Evolutionary conservation across 2,888 invertebrate species (phyloP), one percentile per base, ranked within the genome.

Genomic region (Rhamphomyia laevipes): DNA sequence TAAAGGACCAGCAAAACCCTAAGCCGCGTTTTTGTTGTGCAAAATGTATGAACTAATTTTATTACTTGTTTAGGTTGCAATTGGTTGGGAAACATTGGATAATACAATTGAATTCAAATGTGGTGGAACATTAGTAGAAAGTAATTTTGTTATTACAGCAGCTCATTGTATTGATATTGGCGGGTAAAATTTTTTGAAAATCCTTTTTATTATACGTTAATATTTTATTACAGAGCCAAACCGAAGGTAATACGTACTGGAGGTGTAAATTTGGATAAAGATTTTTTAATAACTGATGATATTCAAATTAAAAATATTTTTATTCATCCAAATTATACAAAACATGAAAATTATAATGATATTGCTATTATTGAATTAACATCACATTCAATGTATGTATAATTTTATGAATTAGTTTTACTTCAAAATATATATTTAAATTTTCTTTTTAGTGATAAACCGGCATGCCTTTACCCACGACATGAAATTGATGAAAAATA

Each of bases 301-400:
- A 18, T 40, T 18, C 11, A 10, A 12, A 59, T 73, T 4, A 53
- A 50, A 6, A 50, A 62, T 44, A 61, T 68, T 31, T 62, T 65
- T 23, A 53, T 58, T 10, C 73, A 75, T 61, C 73, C 73, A 17
- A 54, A 65, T 6, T 74, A 74, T 56, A 59, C 57, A 30, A 61
- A 63, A 33, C 64, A 68, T 4, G 56, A 60, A 27, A 67, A 70
- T 55, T 76, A 77, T 59, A 64, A 74, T 50, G 77, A 77, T 53
- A 76, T 77, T 52, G 77, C 75, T 10, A 58, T 77, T 3, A 44
- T 77, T 12, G 57, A 67, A 52, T 53, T 18, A 18, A 16, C 2
- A 16, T 3, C 6, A 15, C 6, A 37, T 7, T 9, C 23, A 27
- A 27, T 2, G 23, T 27, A 27, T 5, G 2, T 27, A 7, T 27